Base-by-base conservation (phyloP, 2,888 invertebrate species). In the Drosophila demipolita region DNA sequence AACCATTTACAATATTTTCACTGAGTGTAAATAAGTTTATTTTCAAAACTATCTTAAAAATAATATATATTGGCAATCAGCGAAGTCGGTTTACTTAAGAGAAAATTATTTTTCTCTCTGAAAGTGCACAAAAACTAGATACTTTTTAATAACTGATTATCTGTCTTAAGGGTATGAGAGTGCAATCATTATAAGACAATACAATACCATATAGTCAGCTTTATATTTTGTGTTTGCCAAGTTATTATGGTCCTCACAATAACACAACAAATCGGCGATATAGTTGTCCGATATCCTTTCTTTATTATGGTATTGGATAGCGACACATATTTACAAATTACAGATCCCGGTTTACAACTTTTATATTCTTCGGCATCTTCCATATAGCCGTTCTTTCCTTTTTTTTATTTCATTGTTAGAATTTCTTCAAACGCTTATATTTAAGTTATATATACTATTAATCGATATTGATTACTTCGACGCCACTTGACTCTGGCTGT, bases 401-500 rank as follows among this genome's bases (percentile, higher is more conserved):
- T 23, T 17, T 17, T 54, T 65, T 62, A 58, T 65, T 75, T 65
- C 6, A n/a, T 8, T 48, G 49, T 75, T 63, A 53, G 48, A 58
- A 58, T 66, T 60, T 12, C 20, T 50, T 23, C 4, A 7, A 50
- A 17, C 26, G 15, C 17, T 20, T 54, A 15, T n/a, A 6, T 49
- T 12, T 32, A 63, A 1, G 36, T n/a, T 17, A 29, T 48, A 9
- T 29, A 9, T 29, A 23, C 26, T 29, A 68, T 80, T 83, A 91
- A 74, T 92, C 89, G 40, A 92, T 89, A 65, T 72, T 90, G 26
- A 91, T 91, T 48, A 91, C 80, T 66, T 82, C 86, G 29, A 67
- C 66, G 1, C 58, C 55, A 4, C 57, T 57, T 32, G 42, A 20
- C 15, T 73, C 35, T 1, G n/a, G 17, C 9, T 50, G 11, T 15